These are phyloP conservation scores for Brenthis ino DNA, from an alignment of 2,888 invertebrate genomes.

Conservation along the genomic window DNA sequence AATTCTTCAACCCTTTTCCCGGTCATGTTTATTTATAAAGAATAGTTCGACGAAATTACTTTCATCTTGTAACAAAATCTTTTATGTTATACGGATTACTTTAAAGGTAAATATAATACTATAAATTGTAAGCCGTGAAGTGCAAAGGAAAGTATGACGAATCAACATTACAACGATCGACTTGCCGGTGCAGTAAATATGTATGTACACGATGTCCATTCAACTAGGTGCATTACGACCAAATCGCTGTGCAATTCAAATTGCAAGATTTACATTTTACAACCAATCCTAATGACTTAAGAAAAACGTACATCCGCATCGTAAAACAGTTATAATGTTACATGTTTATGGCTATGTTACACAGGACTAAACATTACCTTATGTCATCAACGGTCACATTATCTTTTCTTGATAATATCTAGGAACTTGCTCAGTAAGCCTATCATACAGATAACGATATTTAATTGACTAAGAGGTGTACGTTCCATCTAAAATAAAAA, in stretches of 20 bases:
- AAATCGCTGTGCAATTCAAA: conserved; percentile 24
- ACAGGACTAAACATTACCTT: conserved; percentile 25
- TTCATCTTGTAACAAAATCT: too few species aligned
- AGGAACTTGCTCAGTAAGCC: conserved; percentile 4
- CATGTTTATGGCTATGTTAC: conserved; percentile 36
- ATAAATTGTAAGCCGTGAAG: conserved; percentile 44
- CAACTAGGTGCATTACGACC: conserved; percentile 16
- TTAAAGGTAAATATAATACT: too few species aligned
- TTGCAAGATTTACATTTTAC: conserved; percentile 26
- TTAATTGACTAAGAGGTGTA: not conserved
- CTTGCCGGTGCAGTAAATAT: conserved; percentile 30
- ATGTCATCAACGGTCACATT: conserved; percentile 6
- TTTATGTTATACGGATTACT: too few species aligned
- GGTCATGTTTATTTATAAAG: not conserved
- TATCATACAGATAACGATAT: conserved; percentile 2
- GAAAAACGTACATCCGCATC: conserved; percentile 35
- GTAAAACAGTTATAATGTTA: conserved; percentile 41
- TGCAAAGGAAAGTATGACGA: conserved; percentile 67
- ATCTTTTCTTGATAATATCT: conserved; percentile 15
- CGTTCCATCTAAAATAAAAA: conserved; percentile 31
- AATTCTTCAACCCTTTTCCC: conserved; percentile 10
- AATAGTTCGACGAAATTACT: too few species aligned
- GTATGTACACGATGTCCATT: conserved; percentile 25
- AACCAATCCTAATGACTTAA: conserved; percentile 35
- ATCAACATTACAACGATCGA: conserved; percentile 51